Base-by-base conservation (phyloP, 2,797 vertebrate species). In the Sebastes aleutianus region DNA sequence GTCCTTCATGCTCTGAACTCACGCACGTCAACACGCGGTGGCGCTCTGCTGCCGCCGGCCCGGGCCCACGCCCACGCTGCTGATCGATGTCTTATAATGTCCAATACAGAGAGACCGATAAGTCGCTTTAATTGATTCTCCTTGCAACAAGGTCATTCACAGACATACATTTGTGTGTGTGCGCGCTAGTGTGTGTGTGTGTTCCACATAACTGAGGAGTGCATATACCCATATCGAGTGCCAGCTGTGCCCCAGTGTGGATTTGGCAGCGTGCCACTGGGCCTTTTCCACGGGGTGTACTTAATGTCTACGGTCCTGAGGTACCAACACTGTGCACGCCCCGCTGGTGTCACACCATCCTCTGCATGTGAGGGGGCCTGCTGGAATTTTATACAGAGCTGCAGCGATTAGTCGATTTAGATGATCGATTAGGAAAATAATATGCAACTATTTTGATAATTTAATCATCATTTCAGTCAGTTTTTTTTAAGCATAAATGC, bases 61-160 rank as follows among this genome's bases (percentile, higher is more conserved):
- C 36, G 36, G 13, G 36, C 36, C 36, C 36, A 14, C 13, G 69
- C 76, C 68, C 27, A 36, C 27, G 20, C 76, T 14, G 43, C 91
- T 88, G 85, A 92, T 92, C 89, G 61, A 88, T 90, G 91, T 87
- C 83, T 85, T 69, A 56, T 80, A 86, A 84, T 83, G 84, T 89
- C 87, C 91, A 86, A 89, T 92, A 90, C 71, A 85, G 62, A 65
- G 76, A 91, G 89, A 92, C 83, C 89, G 91, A 95, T 93, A 90
- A 91, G 83, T 86, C 39, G 71, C 77, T 91, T 84, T 93, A 91
- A 94, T 92, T 92, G 91, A 93, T 93, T 95, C 91, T 90, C 93
- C 92, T 94, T 93, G 91, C 91, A 92, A 91, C 93, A 95, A 95
- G 93, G 94, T 95, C 94, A 93, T 92, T 93, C 88, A 70, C 87